Evolutionary conservation across 2,113 vertebrate species (phyloP).

Genomic region (Hippocampus abdominalis): DNA sequence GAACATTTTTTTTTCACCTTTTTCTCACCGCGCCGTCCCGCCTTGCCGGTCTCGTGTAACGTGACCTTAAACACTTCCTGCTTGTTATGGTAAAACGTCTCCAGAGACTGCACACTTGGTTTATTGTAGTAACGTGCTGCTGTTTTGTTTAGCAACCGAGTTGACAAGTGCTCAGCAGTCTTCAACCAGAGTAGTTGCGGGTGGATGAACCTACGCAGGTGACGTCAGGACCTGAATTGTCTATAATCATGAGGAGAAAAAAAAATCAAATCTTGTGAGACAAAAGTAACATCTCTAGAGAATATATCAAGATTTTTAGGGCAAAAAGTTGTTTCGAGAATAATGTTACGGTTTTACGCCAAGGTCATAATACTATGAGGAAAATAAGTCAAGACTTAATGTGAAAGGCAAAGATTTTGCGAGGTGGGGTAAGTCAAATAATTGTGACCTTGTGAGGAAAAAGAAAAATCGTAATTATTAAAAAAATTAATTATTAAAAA

Average conservation of each 20-base stretch:
- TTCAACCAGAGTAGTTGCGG: background rate
- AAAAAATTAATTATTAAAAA: no score
- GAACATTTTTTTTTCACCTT: constrained; percentile 39
- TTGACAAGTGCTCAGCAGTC: background rate
- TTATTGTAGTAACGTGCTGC: background rate
- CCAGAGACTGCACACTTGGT: background rate
- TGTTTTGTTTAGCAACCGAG: background rate
- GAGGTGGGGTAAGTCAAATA: background rate
- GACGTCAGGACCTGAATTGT: no score
- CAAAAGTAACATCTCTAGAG: no score
- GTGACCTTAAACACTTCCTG: background rate
- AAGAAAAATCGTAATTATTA: no score
- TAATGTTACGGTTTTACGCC: no score
- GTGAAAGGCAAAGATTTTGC: background rate
- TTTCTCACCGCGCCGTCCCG: constrained; percentile 33
- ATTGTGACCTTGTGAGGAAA: background rate
- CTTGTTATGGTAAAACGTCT: background rate
- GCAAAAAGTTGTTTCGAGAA: no score
- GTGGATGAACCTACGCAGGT: no score
- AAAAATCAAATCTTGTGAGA: background rate
- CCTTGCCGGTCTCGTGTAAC: background rate
- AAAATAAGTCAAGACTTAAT: no score
- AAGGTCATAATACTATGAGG: no score
- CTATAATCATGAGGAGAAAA: background rate
- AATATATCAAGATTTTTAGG: no score